These are phyloP conservation scores for Apeira syringaria DNA, from an alignment of 2,888 invertebrate genomes.

Conservation along the genomic window DNA sequence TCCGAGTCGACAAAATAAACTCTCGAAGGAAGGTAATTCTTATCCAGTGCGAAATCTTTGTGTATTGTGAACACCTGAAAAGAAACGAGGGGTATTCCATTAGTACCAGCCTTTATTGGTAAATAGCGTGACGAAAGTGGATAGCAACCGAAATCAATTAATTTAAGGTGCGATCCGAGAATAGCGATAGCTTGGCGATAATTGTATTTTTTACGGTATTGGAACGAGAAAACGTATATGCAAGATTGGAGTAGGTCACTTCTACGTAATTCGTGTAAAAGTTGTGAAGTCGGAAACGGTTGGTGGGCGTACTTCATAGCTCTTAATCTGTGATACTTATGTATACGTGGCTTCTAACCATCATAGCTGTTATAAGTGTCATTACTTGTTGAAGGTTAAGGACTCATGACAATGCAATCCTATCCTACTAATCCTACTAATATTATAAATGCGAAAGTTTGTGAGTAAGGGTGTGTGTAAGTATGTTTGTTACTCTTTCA, in stretches of 20 bases:
- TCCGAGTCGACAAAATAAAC: conserved; percentile 81
- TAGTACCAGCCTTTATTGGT: conserved; percentile 19
- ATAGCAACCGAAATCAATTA: conserved; percentile 46
- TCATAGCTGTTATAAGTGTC: no score
- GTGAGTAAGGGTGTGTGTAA: no score
- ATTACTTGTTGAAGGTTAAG: no score
- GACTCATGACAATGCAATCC: no score
- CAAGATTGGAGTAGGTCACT: no score
- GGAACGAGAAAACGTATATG: no score
- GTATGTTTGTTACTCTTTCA: no score
- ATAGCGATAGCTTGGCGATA: conserved; percentile 41
- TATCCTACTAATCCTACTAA: no score
- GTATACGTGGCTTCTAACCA: no score
- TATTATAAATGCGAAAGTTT: no score
- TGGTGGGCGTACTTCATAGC: background rate
- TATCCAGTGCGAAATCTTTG: conserved; percentile 59
- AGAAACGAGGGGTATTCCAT: conserved; percentile 17
- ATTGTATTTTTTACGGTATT: conserved; percentile 41
- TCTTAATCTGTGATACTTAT: background rate
- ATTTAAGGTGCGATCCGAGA: conserved; percentile 47
- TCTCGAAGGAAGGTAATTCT: conserved; percentile 56
- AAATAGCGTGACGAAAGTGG: conserved; percentile 19
- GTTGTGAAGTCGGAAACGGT: background rate
- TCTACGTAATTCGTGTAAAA: no score
- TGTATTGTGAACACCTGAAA: conserved; percentile 74